Evolutionary conservation across 1,140 invertebrate species (phyloP).

Genomic region (Heterodera schachtii): DNA sequence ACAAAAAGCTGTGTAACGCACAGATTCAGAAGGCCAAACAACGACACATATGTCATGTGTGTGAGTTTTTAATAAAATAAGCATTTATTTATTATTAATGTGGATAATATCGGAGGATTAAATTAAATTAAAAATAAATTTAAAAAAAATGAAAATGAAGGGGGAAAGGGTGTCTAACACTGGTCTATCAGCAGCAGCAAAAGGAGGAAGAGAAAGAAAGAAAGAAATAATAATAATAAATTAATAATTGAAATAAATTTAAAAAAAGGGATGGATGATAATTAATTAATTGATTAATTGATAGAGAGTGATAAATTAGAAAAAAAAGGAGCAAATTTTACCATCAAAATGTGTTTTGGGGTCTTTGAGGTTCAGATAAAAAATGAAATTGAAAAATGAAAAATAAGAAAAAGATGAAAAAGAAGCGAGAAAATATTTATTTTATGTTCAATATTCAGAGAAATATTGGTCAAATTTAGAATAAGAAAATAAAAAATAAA

Average conservation of each 20-base stretch:
- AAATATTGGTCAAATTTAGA: too few relatives aligned
- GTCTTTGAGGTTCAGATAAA: background rate
- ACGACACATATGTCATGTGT: background rate
- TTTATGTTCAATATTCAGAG: too few relatives aligned
- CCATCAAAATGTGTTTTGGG: background rate
- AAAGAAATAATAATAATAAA: too few relatives aligned
- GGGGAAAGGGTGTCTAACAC: too few relatives aligned
- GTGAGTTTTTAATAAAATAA: too few relatives aligned
- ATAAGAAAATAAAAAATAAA: too few relatives aligned
- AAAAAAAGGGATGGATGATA: too few relatives aligned
- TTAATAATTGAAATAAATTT: too few relatives aligned
- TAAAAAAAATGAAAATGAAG: background rate
- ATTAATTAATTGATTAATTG: background rate
- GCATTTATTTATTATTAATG: background rate
- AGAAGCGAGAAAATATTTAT: too few relatives aligned
- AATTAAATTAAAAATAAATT: background rate
- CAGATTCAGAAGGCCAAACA: slow-evolving; percentile 21
- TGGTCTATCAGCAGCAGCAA: too few relatives aligned
- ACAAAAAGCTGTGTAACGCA: slow-evolving; percentile 21
- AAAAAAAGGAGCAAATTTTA: background rate
- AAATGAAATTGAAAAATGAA: background rate
- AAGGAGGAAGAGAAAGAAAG: too few relatives aligned
- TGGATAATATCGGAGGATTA: background rate
- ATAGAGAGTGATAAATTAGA: background rate
- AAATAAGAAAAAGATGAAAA: too few relatives aligned